Evolutionary conservation across 2,888 invertebrate genomes (phyloP), one percentile per base, ranked within the genome.

Genomic region (Tanypteryx hageni): DNA sequence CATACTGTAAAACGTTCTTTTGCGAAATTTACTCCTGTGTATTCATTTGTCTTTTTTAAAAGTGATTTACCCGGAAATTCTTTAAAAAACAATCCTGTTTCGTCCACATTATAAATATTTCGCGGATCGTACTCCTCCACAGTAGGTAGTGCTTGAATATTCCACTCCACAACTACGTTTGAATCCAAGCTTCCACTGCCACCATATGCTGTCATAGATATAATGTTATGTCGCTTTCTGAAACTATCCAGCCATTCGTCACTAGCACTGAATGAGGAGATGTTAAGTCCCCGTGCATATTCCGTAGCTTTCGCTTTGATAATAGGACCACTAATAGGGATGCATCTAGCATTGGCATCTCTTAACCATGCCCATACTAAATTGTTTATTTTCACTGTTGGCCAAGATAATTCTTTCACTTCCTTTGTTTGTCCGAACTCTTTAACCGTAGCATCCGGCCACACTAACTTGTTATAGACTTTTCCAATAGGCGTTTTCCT

Each of bases 1-100:
- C 84, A 56, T 27, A 92, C 44, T n/a, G 92, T 92, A 56, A 92
- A 64, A 83, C 92, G 92, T 57, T 92, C 92, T 86, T 92, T 92
- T 8, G 31, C 58, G 22, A 89, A n/a, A 31, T 92, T 92, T 76
- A 92, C 86, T 10, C 86, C 83, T 1, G n/a, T 57, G n/a, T 44
- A 83, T 44, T n/a, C 57, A 4, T 83, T 56, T 13, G 57, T 83
- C 57, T 83, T 83, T 56, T 83, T 57, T 7, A 44, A 56, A 5
- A 83, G 83, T 16, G 83, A 57, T n/a, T 83, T 83, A 2, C 83
- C 83, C 0, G 83, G 83, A 18, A 57, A n/a, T 57, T 83, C 83
- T 56, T 57, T 56, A 57, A 83, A 83, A 44, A 83, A 83, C 56
- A 83, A 57, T 27, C 83, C 83, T 9, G 57, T 83, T 56, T 83